Percentiles rank a stretch among this genome's conserved stretches.
Conservation (phyloP, 2,113 vertebrate genomes). For the Coracopsis vasa region DNA sequence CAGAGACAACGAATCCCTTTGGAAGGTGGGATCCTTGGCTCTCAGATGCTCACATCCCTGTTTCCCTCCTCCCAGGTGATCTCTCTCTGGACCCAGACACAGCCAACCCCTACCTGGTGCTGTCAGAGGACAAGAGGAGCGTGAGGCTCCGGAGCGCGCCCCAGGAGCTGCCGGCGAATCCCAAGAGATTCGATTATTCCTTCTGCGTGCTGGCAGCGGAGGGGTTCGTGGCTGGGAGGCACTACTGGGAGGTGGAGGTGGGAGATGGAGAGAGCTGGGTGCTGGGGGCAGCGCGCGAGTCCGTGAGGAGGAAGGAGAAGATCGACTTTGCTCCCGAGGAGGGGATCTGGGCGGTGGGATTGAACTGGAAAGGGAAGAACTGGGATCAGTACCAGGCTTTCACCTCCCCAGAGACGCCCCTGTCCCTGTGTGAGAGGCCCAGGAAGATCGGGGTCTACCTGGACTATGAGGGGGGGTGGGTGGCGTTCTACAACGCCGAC, state of each 20-base stretch:
- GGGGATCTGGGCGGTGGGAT: conserved; percentile 58
- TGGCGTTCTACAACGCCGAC: conserved; percentile 37
- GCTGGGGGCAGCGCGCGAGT: conserved; percentile 34
- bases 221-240: conserved; percentile 20
- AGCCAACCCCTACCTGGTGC: conserved; percentile 56
- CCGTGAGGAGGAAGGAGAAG: conserved; percentile 50
- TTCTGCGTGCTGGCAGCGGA: conserved; percentile 50
- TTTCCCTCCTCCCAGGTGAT: neutral
- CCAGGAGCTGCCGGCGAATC: neutral
- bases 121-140: conserved; percentile 49
- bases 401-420: conserved; percentile 1
- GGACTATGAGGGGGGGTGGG: neutral
- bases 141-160: conserved; percentile 29
- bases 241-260: conserved; percentile 73
- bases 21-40: no score
- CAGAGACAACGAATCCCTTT: fast-evolving
- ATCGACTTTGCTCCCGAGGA: conserved; percentile 33
- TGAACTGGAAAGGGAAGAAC: conserved; percentile 64
- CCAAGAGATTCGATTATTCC: conserved; percentile 56
- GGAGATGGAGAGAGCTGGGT: conserved; percentile 60
- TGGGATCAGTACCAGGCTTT: conserved; percentile 55
- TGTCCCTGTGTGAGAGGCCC: conserved; percentile 19
- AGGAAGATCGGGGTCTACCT: conserved; percentile 28
- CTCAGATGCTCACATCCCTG: fast-evolving
- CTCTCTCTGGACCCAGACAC: conserved; percentile 63